Evolutionary conservation across 2,797 vertebrate species (phyloP).

Genomic region (Cacajao melanocephalus): DNA sequence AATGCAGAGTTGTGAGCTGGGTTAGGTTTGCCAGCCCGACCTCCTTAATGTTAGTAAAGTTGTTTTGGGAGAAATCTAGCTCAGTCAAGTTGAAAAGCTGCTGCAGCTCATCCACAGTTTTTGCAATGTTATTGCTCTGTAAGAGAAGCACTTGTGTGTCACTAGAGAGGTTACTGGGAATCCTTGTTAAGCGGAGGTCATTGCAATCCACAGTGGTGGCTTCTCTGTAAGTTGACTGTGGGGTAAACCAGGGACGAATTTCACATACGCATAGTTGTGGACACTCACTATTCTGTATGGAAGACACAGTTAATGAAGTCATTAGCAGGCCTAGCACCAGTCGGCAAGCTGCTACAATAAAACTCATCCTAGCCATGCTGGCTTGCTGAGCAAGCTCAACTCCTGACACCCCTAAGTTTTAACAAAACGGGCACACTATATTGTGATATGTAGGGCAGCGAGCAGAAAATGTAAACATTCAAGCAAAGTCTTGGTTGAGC

Average conservation of each 20-base stretch:
- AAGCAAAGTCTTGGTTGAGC: conserved; percentile 59
- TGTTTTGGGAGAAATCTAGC: conserved; percentile 97
- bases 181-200: conserved; percentile 93
- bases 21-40: conserved; percentile 95
- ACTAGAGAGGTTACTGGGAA: conserved; percentile 94
- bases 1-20: conserved; percentile 95
- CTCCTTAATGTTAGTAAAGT: conserved; percentile 94
- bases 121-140: conserved; percentile 97
- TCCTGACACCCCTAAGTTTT: conserved; percentile 46
- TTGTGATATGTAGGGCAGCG: conserved; percentile 29
- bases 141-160: conserved; percentile 97
- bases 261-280: conserved; percentile 97
- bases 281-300: conserved; percentile 90
- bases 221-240: conserved; percentile 97
- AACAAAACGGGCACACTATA: conserved; percentile 7
- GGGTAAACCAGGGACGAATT: conserved; percentile 98
- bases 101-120: conserved; percentile 93
- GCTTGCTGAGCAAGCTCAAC: conserved; percentile 64
- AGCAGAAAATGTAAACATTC: conserved; percentile 79
- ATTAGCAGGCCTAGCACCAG: conserved; percentile 88
- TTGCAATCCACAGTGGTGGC: conserved; percentile 98
- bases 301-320: conserved; percentile 86
- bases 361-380: conserved; percentile 89
- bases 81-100: conserved; percentile 96
- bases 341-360: conserved; percentile 79